Base-by-base conservation (phyloP, 2,888 invertebrate genomes). In the Automeris io region DNA sequence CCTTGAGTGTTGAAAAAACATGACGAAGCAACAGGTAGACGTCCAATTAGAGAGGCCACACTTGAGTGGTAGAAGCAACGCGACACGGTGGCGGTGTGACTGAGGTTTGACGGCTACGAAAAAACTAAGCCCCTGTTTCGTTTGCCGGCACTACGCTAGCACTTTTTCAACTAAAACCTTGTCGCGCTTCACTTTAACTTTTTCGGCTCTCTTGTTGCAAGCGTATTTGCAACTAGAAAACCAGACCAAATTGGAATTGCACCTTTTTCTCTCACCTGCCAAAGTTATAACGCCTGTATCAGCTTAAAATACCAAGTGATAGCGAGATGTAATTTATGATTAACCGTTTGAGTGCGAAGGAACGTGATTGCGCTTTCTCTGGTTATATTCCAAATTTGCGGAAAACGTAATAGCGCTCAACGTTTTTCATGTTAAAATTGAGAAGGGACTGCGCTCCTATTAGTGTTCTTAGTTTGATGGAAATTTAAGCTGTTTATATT, bases 11-110 rank as follows among this genome's bases (percentile, higher is more conserved):
- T 63, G 61, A 70, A 79, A 76, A 77, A 74, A 72, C 64, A 63
- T 65, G 68, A 70, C 57, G 63, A 66, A 66, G 79, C 85, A 86
- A 86, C 85, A 85, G 85, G 85, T 86, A 81, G 78, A 74, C 73
- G 68, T 78, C 83, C 86, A 85, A 85, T 86, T 85, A 86, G 81
- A 74, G 77, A 55, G 65, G 70, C 67, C 73, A 70, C 65, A 66
- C 71, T 75, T 68, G 71, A 80, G 75, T 68, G 68, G 73, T 48
- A 64, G 73, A 62, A 66, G 73, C 64, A 67, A 67, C 70, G 73
- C 77, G 76, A 81, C 82, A 75, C n/a, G n/a, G n/a, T n/a, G n/a
- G n/a, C n/a, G n/a, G n/a, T n/a, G n/a, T n/a, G n/a, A n/a, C 69
- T 69, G 71, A 66, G 69, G 75, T 77, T 80, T 78, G 81, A 77